Evolutionary conservation across 2,797 vertebrate genomes (phyloP), one percentile per base, ranked within the genome.

Genomic region (Ataeniobius toweri): DNA sequence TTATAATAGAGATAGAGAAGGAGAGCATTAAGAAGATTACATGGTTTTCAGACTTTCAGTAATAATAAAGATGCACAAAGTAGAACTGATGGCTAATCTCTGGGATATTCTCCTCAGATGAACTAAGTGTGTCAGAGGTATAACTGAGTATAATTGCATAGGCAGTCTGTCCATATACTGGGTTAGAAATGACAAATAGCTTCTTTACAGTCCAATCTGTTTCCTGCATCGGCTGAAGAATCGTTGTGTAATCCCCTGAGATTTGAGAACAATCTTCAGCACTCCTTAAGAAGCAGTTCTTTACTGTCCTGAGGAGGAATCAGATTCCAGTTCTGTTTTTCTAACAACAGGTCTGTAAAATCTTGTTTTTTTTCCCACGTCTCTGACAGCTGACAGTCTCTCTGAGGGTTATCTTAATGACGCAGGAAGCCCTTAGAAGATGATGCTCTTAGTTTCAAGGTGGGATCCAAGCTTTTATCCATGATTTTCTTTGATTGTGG

Each of bases 21-120:
- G 41, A 77, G 0, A 2, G 76, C 31, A 74, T 89, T 85, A 89
- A 80, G 73, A 89, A 82, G 78, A 90, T 87, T 83, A 86, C 31
- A 9, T 87, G 81, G 79, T 75, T 85, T 63, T 59, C 44, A 79
- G 71, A 73, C 79, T 53, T 77, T 74, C 75, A 71, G 77, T 68
- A 55, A 79, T 28, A 79, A 36, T 41, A 41, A 48, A 78, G 72
- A 85, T 51, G 71, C 51, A 80, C 56, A 70, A 58, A 74, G 67
- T 22, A 46, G 78, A 56, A 80, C 69, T 24, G 26, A 50, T 77
- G 85, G 82, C 74, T 75, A 24, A 63, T 79, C 69, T 76, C 3
- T 8, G 50, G 53, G 58, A 59, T 68, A n/a, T 69, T 80, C 71
- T 79, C 75, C 79, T 73, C 20, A 59, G 76, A 59, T 63, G 72